phyloP scores from a whole-genome alignment of 1,140 invertebrate species.

The Phymorhynchus buccinoides region DNA sequence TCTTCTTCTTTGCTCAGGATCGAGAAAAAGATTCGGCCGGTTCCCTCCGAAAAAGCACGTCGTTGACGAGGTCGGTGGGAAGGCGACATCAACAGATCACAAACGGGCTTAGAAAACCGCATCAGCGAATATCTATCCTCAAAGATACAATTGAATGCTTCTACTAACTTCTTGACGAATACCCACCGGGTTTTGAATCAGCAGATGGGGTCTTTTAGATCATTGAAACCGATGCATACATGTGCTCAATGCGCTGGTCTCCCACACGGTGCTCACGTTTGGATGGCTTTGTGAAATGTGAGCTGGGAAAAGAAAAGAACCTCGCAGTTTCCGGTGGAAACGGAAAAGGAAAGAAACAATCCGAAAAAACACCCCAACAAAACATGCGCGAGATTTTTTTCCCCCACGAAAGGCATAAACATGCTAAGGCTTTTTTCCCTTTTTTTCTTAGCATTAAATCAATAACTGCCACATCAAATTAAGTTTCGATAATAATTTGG shows the following conservation, averaged over 20 bases:
- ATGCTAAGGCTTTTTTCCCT: too few species aligned
- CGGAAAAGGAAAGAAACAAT: slow-evolving; percentile 20
- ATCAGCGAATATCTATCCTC: background rate
- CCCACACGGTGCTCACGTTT: slow-evolving; percentile 13
- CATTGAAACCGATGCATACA: slow-evolving; percentile 29
- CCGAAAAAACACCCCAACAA: too few species aligned
- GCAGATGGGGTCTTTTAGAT: slow-evolving; percentile 14
- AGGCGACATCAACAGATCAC: too few species aligned
- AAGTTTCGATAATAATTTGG: too few species aligned
- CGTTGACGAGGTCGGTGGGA: too few species aligned
- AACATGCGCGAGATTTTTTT: too few species aligned
- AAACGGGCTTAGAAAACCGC: slow-evolving; percentile 5
- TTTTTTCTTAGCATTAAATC: too few species aligned
- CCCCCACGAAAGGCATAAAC: too few species aligned
- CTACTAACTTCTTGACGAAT: background rate
- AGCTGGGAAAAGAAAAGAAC: slow-evolving; percentile 6
- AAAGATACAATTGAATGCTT: background rate
- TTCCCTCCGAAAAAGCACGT: background rate
- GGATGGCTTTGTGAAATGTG: background rate
- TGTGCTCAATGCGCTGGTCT: slow-evolving; percentile 29
- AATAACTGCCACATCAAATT: too few species aligned
- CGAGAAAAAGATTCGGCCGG: slow-evolving; percentile 12
- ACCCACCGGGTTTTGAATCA: background rate
- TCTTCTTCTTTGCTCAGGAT: too few species aligned
- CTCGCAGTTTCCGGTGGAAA: background rate